A percentile compares a stretch with the other conserved stretches of the same genome.
These are phyloP conservation scores for Pelobates fuscus DNA, from an alignment of 2,113 vertebrate species.

Conservation along the genomic window DNA sequence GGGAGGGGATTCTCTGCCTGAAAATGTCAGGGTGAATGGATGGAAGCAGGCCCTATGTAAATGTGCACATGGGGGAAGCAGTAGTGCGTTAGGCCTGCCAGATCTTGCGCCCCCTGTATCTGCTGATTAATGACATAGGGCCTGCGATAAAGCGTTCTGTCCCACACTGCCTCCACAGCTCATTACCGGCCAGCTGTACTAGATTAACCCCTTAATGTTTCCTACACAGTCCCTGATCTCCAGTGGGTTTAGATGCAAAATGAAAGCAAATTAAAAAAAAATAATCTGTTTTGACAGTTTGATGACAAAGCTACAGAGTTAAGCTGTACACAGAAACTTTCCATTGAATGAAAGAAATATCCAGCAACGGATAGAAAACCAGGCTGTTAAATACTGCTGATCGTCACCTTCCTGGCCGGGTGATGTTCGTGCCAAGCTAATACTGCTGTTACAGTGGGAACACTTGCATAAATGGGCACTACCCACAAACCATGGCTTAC, in stretches of 20 bases:
- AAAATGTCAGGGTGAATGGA: constrained; percentile 7
- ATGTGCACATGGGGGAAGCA: background rate
- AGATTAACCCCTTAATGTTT: constrained; percentile 28
- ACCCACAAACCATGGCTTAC: constrained; percentile 54
- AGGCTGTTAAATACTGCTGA: too few species aligned
- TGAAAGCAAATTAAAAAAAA: too few species aligned
- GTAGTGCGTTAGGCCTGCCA: background rate
- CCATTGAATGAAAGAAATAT: too few species aligned
- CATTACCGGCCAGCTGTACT: constrained; percentile 40
- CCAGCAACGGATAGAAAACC: too few species aligned
- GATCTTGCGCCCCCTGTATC: constrained; percentile 22
- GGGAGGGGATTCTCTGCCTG: background rate
- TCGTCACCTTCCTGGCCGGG: too few species aligned
- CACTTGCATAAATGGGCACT: too few species aligned
- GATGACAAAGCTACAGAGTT: too few species aligned
- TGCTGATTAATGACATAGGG: constrained; percentile 45
- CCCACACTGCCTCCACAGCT: constrained; percentile 40
- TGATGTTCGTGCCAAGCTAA: too few species aligned
- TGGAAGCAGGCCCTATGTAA: constrained; percentile 22
- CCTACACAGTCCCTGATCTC: background rate
- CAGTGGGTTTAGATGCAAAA: background rate
- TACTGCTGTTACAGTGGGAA: too few species aligned
- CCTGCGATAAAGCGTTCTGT: constrained; percentile 41
- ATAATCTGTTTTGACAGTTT: too few species aligned
- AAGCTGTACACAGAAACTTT: too few species aligned